Evolutionary conservation across 2,888 invertebrate genomes (phyloP), one percentile per base, ranked within the genome.

Genomic region (Ichneumoninae sp.): DNA sequence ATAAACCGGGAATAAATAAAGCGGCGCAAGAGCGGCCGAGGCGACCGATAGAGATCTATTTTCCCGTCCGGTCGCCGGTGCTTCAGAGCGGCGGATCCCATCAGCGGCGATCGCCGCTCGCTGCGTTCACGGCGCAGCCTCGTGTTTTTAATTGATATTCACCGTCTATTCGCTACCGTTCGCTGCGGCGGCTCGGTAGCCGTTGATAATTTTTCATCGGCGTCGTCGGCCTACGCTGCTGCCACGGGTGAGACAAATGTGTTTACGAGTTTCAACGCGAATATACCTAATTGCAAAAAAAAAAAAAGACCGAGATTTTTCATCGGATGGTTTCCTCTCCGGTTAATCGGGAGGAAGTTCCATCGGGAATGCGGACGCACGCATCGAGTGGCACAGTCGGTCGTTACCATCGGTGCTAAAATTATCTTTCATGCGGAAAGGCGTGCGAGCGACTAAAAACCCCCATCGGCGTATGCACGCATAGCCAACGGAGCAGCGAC

Each of bases 351-450:
- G 74, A 74, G 74, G 65, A 72, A 79, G 83, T 50, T 76, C 76
- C 72, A 44, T 66, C 88, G 89, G 89, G 90, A 91, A 91, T 90
- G 90, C 90, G 91, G 90, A 91, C 89, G 89, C 89, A 91, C 87
- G 90, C 91, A 90, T 90, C 88, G 89, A 89, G 89, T 90, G 89
- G 88, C 90, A 87, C 76, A 60, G 44, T 62, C 47, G 36, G 76
- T 50, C 40, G 26, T 30, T 26, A 52, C 36, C 36, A 44, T 62
- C 50, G 26, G 26, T 36, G 22, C 22, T 36, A 16, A n/a, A 40
- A 40, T 68, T 26, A 44, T 44, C 19, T 22, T 50, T 33, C 47
- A n/a, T 30, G 66, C 19, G 22, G 22, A 52, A 62, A 70, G 19
- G 50, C 50, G 54, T 30, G 52, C 65, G 79, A 66, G 57, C 66